Evolutionary conservation across 2,113 vertebrate genomes (phyloP).

Genomic region (Galemys pyrenaicus): DNA sequence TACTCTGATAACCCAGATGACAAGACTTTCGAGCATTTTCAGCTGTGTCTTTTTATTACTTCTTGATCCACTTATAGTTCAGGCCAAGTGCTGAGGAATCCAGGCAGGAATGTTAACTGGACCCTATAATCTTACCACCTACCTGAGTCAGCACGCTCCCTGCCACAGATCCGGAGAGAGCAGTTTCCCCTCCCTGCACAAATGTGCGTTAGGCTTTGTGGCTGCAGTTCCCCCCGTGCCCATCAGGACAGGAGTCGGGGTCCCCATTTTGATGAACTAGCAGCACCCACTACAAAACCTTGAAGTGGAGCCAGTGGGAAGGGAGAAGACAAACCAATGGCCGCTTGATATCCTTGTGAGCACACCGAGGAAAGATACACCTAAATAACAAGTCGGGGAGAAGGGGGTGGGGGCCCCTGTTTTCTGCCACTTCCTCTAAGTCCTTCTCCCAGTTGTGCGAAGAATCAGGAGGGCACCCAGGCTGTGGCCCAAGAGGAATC

Average conservation of each 20-base stretch:
- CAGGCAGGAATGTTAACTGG: not conserved
- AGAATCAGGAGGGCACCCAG: not conserved
- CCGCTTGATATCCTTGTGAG: not conserved
- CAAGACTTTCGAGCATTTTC: conserved; percentile 4
- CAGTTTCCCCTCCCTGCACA: not conserved
- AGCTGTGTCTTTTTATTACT: not conserved
- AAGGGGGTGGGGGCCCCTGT: not conserved
- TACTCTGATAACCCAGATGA: not conserved
- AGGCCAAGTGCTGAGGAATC: not conserved
- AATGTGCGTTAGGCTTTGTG: not conserved
- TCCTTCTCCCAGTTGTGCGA: not conserved
- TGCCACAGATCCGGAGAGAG: not conserved
- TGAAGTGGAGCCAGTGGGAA: not conserved
- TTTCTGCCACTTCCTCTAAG: not conserved
- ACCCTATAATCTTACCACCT: not conserved
- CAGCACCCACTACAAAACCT: not conserved
- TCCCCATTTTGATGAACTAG: not conserved
- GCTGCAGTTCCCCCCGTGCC: not conserved
- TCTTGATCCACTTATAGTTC: not conserved
- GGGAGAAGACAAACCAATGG: not conserved
- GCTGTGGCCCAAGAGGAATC: not conserved
- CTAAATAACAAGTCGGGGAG: too few species aligned
- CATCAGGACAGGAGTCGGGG: not conserved
- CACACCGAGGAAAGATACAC: not conserved
- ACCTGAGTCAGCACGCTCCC: accelerated